phyloP scores from a whole-genome alignment of 2,113 vertebrate species.

The Notarius lentiginosus region DNA sequence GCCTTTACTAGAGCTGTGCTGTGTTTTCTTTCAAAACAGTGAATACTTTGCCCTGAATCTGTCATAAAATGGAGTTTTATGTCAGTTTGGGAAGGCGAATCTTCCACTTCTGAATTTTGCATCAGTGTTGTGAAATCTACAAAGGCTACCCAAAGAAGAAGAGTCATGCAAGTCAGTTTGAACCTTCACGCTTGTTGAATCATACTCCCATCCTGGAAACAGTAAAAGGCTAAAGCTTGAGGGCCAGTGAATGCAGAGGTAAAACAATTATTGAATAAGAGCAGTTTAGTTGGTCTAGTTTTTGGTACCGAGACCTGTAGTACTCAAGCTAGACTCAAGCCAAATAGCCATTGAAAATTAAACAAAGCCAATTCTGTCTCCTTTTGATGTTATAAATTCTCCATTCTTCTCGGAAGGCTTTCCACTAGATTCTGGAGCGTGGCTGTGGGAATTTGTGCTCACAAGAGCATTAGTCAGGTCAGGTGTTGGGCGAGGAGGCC shows the following conservation, averaged over 20 bases:
- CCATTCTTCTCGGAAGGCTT: not conserved
- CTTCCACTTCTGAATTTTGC: conserved; percentile 30
- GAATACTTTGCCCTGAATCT: conserved; percentile 61
- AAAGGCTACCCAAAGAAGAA: not conserved
- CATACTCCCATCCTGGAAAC: not conserved
- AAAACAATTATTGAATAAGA: not conserved
- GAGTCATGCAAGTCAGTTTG: not conserved
- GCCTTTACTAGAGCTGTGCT: not conserved
- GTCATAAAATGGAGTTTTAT: conserved; percentile 51
- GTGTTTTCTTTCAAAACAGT: conserved; percentile 47
- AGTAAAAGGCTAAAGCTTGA: not conserved
- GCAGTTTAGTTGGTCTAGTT: not conserved
- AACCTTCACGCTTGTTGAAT: not conserved
- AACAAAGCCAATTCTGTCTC: not conserved
- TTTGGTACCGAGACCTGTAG: not conserved
- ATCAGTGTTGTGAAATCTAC: conserved; percentile 17
- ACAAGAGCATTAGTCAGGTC: not conserved
- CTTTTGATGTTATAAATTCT: not conserved
- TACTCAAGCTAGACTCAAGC: not conserved
- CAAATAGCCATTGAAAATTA: not conserved
- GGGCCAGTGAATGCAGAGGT: not conserved
- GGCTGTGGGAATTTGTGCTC: not conserved
- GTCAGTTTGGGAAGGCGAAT: conserved; percentile 37
- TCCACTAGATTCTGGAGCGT: not conserved
- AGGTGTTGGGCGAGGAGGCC: not conserved